Evolutionary conservation across 2,888 invertebrate genomes (phyloP), one percentile per base, ranked within the genome.

Genomic region (Cerceris ruficornis): DNA sequence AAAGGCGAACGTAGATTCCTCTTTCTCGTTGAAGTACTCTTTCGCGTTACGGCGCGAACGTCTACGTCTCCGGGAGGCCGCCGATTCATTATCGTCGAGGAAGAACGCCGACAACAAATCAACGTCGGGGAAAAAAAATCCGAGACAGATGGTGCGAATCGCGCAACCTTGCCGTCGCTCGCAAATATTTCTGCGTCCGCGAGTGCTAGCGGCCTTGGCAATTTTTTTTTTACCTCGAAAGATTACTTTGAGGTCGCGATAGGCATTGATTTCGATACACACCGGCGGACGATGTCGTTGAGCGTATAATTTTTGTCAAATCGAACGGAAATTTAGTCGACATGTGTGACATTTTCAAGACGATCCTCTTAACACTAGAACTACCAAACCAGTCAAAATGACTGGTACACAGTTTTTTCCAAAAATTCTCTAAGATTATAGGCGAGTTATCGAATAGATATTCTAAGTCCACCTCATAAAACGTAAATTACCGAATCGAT

Each of bases 31-130:
- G 2, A 28, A 28, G 28, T 28, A 28, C 28, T 28, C 28, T 4
- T 28, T 28, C 28, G 28, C 28, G 4, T 28, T 28, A 28, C 28
- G 4, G 28, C 28, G 28, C 28, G 28, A 28, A 28, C 28, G 28
- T 28, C 28, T 28, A 28, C 28, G 28, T 28, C 2, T 28, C 28
- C 4, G 28, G 28, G 28, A 28, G 28, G 28, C 28, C 28, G 28
- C 7, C 6, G 46, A 39, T 42, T 28, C 14, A 14, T 9, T 17
- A 28, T 43, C 9, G 6, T 7, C 11, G 9, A 57, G 17, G 15
- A 42, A 49, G 9, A 41, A 72, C 13, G 4, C 28, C 28, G 28
- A 28, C 28, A 14, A 60, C 54, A 49, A 57, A 28, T 61, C 65
- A 46, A 7, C 14, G 9, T 7, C 17, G 17, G 15, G 54, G 17